phyloP scores from a whole-genome alignment of 2,113 vertebrate genomes.

The Eptatretus burgeri region DNA sequence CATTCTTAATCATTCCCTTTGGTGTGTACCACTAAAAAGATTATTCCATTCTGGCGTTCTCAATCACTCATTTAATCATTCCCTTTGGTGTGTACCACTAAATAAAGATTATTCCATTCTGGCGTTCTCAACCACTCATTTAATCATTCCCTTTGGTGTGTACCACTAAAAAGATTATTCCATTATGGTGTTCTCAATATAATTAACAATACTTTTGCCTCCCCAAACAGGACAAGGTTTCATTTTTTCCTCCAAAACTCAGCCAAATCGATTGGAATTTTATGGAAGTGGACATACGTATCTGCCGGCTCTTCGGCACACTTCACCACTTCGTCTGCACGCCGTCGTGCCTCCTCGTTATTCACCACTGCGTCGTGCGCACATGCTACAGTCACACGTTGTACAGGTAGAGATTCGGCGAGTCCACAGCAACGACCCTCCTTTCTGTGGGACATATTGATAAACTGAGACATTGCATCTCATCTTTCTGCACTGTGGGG shows the following conservation, averaged over 20 bases:
- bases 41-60: too few relatives aligned
- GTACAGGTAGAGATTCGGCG: conserved; percentile 46
- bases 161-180: not conserved
- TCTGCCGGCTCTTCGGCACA: conserved; percentile 24
- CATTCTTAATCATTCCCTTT: too few relatives aligned
- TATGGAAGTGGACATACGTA: conserved; percentile 22
- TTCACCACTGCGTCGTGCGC: conserved; percentile 32
- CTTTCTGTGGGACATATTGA: conserved; percentile 25
- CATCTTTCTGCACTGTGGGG: too few relatives aligned
- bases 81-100: too few relatives aligned
- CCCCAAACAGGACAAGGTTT: not conserved
- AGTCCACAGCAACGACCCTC: conserved; percentile 60
- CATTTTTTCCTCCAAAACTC: not conserved
- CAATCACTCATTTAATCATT: too few relatives aligned
- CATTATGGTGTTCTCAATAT: not conserved
- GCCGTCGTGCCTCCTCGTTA: conserved; percentile 22
- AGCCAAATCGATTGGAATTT: not conserved
- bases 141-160: too few relatives aligned
- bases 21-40: too few relatives aligned
- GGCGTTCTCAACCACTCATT: too few relatives aligned
- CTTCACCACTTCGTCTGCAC: conserved; percentile 30
- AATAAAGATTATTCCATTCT: too few relatives aligned
- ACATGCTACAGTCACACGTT: conserved; percentile 55
- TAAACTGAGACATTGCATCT: too few relatives aligned
- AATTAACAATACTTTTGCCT: not conserved